These are phyloP conservation scores for Pammene aurita DNA, from an alignment of 2,888 invertebrate genomes.

Conservation along the genomic window DNA sequence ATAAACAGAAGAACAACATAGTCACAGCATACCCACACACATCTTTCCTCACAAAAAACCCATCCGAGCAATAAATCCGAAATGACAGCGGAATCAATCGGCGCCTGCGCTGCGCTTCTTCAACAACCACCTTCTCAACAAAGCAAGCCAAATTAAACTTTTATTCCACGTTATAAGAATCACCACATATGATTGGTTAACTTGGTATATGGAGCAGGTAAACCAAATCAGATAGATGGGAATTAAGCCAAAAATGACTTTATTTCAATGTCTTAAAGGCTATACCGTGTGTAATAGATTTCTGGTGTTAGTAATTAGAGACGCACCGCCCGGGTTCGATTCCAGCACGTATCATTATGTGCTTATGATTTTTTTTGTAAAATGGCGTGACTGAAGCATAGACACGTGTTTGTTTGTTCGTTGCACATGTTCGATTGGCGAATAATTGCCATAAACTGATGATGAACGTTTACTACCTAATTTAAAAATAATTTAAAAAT, in stretches of 20 bases:
- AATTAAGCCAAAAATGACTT: background rate
- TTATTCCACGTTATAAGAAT: background rate
- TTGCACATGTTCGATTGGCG: slow-evolving; percentile 18
- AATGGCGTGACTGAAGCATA: slow-evolving; percentile 31
- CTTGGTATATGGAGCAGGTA: slow-evolving; percentile 4
- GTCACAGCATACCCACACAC: slow-evolving; percentile 45
- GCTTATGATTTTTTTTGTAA: slow-evolving; percentile 54
- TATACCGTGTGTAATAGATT: background rate
- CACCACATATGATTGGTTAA: background rate
- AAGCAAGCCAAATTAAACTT: background rate
- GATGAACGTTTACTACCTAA: slow-evolving; percentile 1
- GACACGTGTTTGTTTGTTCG: slow-evolving; percentile 20
- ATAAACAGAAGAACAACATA: background rate
- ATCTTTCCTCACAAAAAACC: slow-evolving; percentile 46
- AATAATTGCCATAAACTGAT: slow-evolving; percentile 5
- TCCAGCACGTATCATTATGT: slow-evolving; percentile 63
- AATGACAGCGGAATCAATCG: slow-evolving; percentile 77
- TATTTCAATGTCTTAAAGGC: background rate
- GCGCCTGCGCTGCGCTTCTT: slow-evolving; percentile 48
- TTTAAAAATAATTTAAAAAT: background rate
- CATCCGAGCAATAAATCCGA: slow-evolving; percentile 64
- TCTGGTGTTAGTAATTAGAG: slow-evolving; percentile 61
- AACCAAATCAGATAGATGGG: background rate
- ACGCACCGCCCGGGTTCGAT: slow-evolving; percentile 50
- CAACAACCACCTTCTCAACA: background rate